Evolutionary conservation across 2,888 invertebrate species (phyloP), one percentile per base, ranked within the genome.

Genomic region (Meandrusa payeni): DNA sequence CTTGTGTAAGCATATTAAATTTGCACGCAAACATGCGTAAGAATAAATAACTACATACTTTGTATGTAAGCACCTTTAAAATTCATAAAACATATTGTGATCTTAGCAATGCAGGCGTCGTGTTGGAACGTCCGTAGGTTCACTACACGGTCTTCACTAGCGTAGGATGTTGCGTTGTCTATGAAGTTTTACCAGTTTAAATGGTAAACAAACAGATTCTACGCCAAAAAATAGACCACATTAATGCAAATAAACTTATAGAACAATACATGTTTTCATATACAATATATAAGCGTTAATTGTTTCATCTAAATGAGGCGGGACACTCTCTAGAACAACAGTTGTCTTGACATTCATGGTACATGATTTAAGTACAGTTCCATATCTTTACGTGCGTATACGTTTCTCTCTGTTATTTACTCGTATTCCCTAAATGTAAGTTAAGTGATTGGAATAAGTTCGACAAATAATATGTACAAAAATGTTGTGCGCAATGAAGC

Each of bases 341-440:
- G n/a, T n/a, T 4, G n/a, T 13, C 13, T 28, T 12, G 10, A 33
- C 22, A 27, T 10, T 5, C 9, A 29, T 24, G 36, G 41, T 42
- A 36, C 41, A 41, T 23, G n/a, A 28, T 32, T 23, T 10, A 24
- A 42, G 42, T 42, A 42, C 42, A 42, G 11, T n/a, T n/a, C n/a
- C n/a, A n/a, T n/a, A n/a, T n/a, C n/a, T n/a, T n/a, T n/a, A n/a
- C n/a, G n/a, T n/a, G n/a, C n/a, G n/a, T n/a, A n/a, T n/a, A n/a
- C n/a, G n/a, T n/a, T n/a, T n/a, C n/a, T n/a, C n/a, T n/a, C n/a
- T n/a, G n/a, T n/a, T n/a, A n/a, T n/a, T n/a, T n/a, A n/a, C n/a
- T n/a, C n/a, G 22, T 24, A 7, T 26, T 34, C 12, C 5, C 11
- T 12, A 37, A 38, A 32, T 37, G 24, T 37, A 19, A 32, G 27